phyloP scores from a whole-genome alignment of 2,797 vertebrate genomes.

The Rhinoraja longicauda region DNA sequence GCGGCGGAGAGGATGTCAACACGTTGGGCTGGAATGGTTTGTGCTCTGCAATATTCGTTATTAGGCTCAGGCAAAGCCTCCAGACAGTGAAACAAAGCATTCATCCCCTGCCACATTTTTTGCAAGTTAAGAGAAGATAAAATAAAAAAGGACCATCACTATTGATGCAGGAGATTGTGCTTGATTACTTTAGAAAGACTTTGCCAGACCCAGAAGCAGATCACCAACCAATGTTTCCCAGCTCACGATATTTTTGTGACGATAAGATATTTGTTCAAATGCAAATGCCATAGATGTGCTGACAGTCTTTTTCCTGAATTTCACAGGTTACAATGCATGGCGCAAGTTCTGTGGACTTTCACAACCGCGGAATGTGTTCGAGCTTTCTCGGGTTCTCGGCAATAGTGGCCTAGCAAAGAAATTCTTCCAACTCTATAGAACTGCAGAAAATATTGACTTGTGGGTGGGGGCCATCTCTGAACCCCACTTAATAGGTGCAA shows the following conservation, averaged over 20 bases:
- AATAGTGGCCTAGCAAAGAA: conserved; percentile 53
- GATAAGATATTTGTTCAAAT: background rate
- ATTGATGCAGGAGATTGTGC: background rate
- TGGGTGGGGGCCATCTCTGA: conserved; percentile 80
- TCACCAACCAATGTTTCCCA: background rate
- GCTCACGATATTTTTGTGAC: background rate
- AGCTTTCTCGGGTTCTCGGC: conserved; percentile 66
- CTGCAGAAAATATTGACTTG: conserved; percentile 73
- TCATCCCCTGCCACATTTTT: background rate
- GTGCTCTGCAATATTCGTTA: background rate
- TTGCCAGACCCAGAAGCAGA: background rate
- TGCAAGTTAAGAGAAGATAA: background rate
- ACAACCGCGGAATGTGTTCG: conserved; percentile 54
- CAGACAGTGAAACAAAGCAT: background rate
- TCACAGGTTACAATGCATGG: conserved; percentile 78
- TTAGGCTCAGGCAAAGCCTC: background rate
- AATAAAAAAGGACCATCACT: background rate
- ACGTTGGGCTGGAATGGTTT: background rate
- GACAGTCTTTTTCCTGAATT: background rate
- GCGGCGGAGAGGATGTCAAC: no score
- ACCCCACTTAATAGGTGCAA: conserved; percentile 62
- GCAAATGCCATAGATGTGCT: background rate
- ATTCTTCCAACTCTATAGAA: conserved; percentile 68
- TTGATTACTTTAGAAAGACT: background rate
- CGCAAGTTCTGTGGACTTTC: conserved; percentile 73